phyloP scores from a whole-genome alignment of 1,140 invertebrate species.

The Sitophilus oryzae region DNA sequence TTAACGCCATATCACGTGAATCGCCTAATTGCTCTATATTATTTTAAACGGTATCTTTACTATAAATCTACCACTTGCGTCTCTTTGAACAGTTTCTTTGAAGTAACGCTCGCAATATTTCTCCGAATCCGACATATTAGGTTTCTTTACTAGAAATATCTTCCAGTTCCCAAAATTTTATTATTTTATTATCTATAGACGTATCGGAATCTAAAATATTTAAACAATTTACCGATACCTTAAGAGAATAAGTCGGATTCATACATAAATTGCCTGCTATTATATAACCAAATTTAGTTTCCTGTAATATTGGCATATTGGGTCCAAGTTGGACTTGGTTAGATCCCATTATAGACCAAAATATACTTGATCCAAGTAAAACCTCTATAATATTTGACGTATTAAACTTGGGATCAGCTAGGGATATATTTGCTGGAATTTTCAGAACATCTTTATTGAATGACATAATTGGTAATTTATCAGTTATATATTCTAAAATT shows the following conservation, averaged over 20 bases:
- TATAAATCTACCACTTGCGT: conserved; percentile 12
- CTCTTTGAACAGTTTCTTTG: conserved; percentile 5
- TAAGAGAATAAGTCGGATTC: background rate
- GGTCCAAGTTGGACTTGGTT: conserved; percentile 15
- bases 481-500: too few relatives aligned
- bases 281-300: conserved; percentile 30
- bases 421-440: conserved; percentile 15
- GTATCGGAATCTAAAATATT: background rate
- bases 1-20: conserved; percentile 4
- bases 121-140: conserved; percentile 12
- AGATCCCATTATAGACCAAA: conserved; percentile 13
- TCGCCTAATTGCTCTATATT: conserved; percentile 9
- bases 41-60: conserved; percentile 24
- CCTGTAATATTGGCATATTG: conserved; percentile 20
- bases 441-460: conserved; percentile 3
- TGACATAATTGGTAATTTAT: conserved; percentile 3
- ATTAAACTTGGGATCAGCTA: conserved; percentile 32
- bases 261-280: conserved; percentile 3
- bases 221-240: background rate
- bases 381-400: conserved; percentile 17
- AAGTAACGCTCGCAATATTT: conserved; percentile 22
- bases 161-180: conserved; percentile 6
- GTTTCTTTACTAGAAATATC: background rate
- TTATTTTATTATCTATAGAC: background rate
- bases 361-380: conserved; percentile 23